Base-by-base conservation (phyloP, 2,888 invertebrate species). In the Drosophila fulvimacula region DNA sequence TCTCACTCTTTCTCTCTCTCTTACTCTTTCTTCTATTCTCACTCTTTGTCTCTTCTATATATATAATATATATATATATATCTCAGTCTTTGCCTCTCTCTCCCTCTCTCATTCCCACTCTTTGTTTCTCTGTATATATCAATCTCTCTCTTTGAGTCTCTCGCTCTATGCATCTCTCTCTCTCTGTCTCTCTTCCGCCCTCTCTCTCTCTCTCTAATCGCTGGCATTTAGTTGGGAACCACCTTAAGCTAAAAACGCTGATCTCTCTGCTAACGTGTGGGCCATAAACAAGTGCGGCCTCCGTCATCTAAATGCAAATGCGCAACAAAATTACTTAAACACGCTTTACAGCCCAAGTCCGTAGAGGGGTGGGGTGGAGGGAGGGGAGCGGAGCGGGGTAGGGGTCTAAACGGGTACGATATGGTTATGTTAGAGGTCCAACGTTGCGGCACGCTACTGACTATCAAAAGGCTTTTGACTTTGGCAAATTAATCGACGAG, bases 381-480 rank as follows among this genome's bases (percentile, higher is more conserved):
- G n/a, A n/a, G n/a, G n/a, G n/a, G n/a, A n/a, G n/a, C n/a, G 13
- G 9, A 10, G 21, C 2, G 11, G 24, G 19, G 0, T 39, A 51
- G 32, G 48, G 11, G 52, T 41, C 74, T 78, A 78, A 78, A 73
- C 60, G 75, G 49, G 58, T 78, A 69, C 74, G 46, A 57, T 78
- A 78, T 76, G 76, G 41, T 57, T 76, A 69, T 79, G 65, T 41
- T 75, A 79, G 79, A 76, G 79, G 79, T 64, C 67, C 85, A 87
- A 42, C 82, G 82, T 87, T 88, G 81, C 77, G 78, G 87, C 88
- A 83, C 83, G 83, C 83, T 73, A 83, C 81, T 71, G 87, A 57
- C 76, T 80, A 83, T 88, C 81, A 88, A 80, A 83, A 83, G 83
- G 81, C 83, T 86, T 88, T 88, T 83, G 83, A 88, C 83, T 83